Conservation (phyloP, 2,888 invertebrate species). For the Chirona hameri region DNA sequence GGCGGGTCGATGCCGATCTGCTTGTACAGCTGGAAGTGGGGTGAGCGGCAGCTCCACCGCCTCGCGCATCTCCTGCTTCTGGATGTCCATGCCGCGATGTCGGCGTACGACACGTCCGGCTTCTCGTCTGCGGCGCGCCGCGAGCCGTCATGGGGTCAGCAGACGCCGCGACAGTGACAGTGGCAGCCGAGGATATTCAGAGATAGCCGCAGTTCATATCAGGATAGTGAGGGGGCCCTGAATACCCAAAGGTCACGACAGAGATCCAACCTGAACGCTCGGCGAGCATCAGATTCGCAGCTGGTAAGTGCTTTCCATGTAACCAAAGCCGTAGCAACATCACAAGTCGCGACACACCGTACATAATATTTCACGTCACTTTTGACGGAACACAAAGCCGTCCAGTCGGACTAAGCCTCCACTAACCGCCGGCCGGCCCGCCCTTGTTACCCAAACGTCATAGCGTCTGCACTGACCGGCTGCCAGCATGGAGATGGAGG, state of each 20-base stretch:
- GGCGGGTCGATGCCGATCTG: conserved; percentile 95
- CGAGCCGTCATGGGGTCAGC: neutral
- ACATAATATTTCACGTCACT: too few species aligned
- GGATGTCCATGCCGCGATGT: conserved; percentile 99
- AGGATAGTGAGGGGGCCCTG: too few species aligned
- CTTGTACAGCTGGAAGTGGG: conserved; percentile 97
- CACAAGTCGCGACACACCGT: too few species aligned
- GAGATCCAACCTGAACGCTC: too few species aligned
- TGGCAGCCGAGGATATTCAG: neutral
- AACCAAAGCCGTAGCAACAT: too few species aligned
- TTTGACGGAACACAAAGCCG: neutral
- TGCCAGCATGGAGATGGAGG: conserved; percentile 96
- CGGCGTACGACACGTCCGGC: conserved; percentile 94
- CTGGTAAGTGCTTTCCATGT: too few species aligned
- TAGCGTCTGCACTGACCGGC: conserved; percentile 58
- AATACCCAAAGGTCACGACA: too few species aligned
- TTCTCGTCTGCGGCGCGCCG: conserved; percentile 71
- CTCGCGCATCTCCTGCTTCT: conserved; percentile 98
- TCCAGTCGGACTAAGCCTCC: neutral
- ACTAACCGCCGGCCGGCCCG: neutral
- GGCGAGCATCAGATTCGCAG: too few species aligned
- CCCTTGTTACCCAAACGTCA: neutral
- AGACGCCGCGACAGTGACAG: neutral
- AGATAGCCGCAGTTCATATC: too few species aligned
- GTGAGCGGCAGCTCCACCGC: conserved; percentile 97